phyloP scores from a whole-genome alignment of 2,113 vertebrate genomes.

The Chionis minor region DNA sequence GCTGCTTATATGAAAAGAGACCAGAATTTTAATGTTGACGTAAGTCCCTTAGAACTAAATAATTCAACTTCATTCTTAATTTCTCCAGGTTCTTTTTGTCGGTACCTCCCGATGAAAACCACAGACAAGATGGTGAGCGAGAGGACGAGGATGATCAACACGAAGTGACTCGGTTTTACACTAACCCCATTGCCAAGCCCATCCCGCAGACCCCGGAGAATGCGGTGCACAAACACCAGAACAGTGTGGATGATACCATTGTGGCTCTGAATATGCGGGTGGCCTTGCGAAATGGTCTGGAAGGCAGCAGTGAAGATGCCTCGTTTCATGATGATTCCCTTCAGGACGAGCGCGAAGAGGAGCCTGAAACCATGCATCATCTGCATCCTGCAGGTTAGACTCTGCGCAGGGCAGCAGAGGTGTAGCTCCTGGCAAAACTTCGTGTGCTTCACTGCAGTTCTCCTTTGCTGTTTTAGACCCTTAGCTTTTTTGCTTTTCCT shows the following conservation, averaged over 20 bases:
- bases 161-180: constrained; percentile 86
- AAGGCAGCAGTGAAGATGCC: constrained; percentile 88
- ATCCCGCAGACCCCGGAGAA: constrained; percentile 80
- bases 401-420: fast-evolving
- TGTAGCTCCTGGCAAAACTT: fast-evolving
- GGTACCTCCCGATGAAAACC: constrained; percentile 75
- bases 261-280: constrained; percentile 84
- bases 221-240: constrained; percentile 62
- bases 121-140: constrained; percentile 72
- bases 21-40: fast-evolving
- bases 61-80: background rate
- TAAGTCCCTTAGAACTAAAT: background rate
- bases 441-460: fast-evolving
- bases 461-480: background rate
- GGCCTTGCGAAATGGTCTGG: constrained; percentile 80
- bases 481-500: background rate
- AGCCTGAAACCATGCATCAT: constrained; percentile 63
- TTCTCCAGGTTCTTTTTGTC: constrained; percentile 38
- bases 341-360: constrained; percentile 85
- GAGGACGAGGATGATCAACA: constrained; percentile 75
- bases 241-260: constrained; percentile 86
- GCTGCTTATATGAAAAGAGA: background rate
- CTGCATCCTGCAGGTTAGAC: constrained; percentile 87
- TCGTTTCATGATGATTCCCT: constrained; percentile 89
- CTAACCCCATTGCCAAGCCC: constrained; percentile 89